phyloP scores from a whole-genome alignment of 2,888 invertebrate species.

The Drosophila anomalata region DNA sequence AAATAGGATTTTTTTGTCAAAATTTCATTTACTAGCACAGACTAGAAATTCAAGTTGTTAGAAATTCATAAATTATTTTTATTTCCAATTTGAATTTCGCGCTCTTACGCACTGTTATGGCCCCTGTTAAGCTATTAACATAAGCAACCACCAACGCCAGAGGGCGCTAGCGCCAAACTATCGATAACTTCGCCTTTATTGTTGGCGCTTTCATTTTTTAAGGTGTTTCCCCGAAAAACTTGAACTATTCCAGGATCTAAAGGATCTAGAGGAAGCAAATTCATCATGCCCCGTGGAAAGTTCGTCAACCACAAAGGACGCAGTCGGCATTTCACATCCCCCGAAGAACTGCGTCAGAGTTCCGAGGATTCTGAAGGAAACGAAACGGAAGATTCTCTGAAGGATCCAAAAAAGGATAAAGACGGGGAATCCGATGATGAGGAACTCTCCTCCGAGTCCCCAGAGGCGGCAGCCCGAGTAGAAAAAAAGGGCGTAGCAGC shows the following conservation, averaged over 20 bases:
- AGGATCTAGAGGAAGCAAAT: too few species aligned
- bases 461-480: slow-evolving; percentile 75
- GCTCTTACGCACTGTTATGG: background rate
- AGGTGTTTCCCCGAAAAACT: too few species aligned
- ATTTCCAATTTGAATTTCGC: background rate
- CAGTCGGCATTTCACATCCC: slow-evolving; percentile 96
- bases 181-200: background rate
- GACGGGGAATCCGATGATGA: slow-evolving; percentile 70
- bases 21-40: background rate
- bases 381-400: slow-evolving; percentile 43
- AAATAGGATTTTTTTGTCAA: background rate
- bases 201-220: too few species aligned
- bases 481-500: slow-evolving; percentile 95
- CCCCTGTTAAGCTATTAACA: background rate
- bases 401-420: slow-evolving; percentile 27
- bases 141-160: background rate
- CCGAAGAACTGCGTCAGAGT: slow-evolving; percentile 95
- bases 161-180: background rate
- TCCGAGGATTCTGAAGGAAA: slow-evolving; percentile 83
- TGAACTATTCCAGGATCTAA: too few species aligned
- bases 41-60: background rate
- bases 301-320: slow-evolving; percentile 97
- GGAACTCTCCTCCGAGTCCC: slow-evolving; percentile 84
- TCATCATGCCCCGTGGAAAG: slow-evolving; percentile 88
- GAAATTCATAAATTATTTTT: background rate